Evolutionary conservation across 2,113 vertebrate species (phyloP), one percentile per base, ranked within the genome.

Genomic region (Picathartes gymnocephalus): DNA sequence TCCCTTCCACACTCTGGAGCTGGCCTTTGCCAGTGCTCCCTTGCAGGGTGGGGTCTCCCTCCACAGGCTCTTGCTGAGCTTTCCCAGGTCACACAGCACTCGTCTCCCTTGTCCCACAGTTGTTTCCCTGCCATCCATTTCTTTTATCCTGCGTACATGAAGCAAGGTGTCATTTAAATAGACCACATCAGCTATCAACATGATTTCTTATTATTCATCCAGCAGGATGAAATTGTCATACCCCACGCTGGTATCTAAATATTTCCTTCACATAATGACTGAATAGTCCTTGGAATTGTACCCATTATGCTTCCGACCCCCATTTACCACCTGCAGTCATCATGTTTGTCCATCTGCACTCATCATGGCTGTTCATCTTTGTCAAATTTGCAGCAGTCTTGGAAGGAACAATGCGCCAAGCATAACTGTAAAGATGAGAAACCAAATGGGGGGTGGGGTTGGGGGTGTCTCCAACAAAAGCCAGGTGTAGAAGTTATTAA

Each of bases 181-280:
- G 15, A 37, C 18, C 0, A 0, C 31, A 68, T 7, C 35, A 42
- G 42, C 12, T 60, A 83, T 12, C 53, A 65, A 45, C 8, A 22
- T 12, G 6, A 79, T 62, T 73, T 74, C 35, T 88, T 79, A 58
- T 58, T 84, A 70, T 76, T 91, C 60, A 88, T 65, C 37, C 69
- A 70, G 56, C 27, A 79, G 53, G 65, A 81, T 69, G 47, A 76
- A 85, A 84, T 9, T 64, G 60, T 93, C 65, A 48, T 61, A 44
- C 61, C 48, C 30, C 86, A 72, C 20, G 18, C 72, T 77, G 85
- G 11, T 65, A 86, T 51, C 88, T 74, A 83, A 94, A 54, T 70
- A 93, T 90, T 96, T 90, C 80, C 48, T 53, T 91, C 80, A 84
- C 76, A 71, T 85, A 95, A 96, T 91, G 80, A 51, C 69, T 68